These are phyloP conservation scores for Leptinotarsa texana DNA, from an alignment of 1,140 invertebrate species.

Conservation along the genomic window DNA sequence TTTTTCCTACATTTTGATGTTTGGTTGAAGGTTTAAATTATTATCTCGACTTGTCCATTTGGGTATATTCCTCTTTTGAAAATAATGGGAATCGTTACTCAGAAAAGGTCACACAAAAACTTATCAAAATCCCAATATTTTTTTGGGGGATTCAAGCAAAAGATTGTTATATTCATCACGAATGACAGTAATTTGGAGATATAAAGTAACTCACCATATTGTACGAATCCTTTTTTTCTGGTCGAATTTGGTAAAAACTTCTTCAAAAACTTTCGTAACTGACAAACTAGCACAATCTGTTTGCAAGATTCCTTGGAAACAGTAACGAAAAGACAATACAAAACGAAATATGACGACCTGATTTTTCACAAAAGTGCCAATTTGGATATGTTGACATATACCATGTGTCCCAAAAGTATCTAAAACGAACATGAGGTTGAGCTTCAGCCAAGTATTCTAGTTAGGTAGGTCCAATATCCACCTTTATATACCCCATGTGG, in stretches of 20 bases:
- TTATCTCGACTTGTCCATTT: no score
- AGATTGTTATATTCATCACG: background rate
- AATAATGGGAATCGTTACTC: background rate
- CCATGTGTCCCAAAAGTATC: no score
- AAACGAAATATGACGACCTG: background rate
- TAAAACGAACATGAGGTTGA: no score
- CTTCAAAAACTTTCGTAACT: background rate
- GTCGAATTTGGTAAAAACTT: background rate
- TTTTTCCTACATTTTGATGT: no score
- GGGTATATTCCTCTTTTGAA: background rate
- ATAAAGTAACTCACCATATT: background rate
- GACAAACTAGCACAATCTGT: background rate
- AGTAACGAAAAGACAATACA: background rate
- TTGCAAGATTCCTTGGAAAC: conserved; percentile 5
- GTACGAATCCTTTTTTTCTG: background rate
- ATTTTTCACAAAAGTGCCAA: no score
- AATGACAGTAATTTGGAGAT: background rate
- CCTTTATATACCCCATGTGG: no score
- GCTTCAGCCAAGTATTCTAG: no score
- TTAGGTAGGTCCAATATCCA: no score
- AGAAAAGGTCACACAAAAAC: background rate
- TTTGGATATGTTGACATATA: no score
- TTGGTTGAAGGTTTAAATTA: no score
- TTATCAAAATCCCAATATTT: background rate
- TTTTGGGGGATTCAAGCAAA: background rate